Base-by-base conservation (phyloP, 2,888 invertebrate genomes). In the Corbicula japonica region DNA sequence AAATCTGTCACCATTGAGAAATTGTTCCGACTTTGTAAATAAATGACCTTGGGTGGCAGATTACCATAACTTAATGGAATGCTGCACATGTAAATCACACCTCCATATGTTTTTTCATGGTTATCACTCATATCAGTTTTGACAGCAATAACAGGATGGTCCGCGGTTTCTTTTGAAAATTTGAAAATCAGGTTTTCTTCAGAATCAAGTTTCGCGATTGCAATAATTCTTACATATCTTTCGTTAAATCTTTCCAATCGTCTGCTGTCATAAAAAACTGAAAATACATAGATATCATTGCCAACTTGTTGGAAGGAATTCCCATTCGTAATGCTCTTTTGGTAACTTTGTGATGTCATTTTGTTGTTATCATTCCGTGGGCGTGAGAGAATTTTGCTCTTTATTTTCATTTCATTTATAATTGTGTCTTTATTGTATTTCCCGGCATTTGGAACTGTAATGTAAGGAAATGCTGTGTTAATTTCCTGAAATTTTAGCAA, bases 91-190 rank as follows among this genome's bases (percentile, higher is more conserved):
- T 91, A 87, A 56, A 92, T 90, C 86, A 89, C 91, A 23, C 92
- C 93, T 12, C 92, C 92, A 74, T 88, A 92, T 4, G 75, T 77
- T 76, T 88, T 90, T 6, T 86, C 89, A 78, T 93, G 93, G 80
- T 93, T 93, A 72, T 93, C 93, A 83, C 92, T 91, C 91, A 93
- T 90, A 76, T 92, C 91, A 56, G 91, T 89, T 23, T 81, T 83
- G 6, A 62, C 65, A 18, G 87, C 86, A 21, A 76, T 44, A 8
- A 84, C 70, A 58, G 77, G 81, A 46, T 79, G 38, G 62, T 79
- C 73, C 12, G 48, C 76, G 15, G 71, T 71, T 30, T 62, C 61
- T 58, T 80, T 72, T 26, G 73, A 68, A 75, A 87, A 87, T 8
- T 76, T 72, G 76, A 89, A 90, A 8, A 86, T 70, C 15, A 89